Evolutionary conservation across 2,888 invertebrate species (phyloP), one percentile per base, ranked within the genome.

Genomic region (Troglohyphantes excavatus): DNA sequence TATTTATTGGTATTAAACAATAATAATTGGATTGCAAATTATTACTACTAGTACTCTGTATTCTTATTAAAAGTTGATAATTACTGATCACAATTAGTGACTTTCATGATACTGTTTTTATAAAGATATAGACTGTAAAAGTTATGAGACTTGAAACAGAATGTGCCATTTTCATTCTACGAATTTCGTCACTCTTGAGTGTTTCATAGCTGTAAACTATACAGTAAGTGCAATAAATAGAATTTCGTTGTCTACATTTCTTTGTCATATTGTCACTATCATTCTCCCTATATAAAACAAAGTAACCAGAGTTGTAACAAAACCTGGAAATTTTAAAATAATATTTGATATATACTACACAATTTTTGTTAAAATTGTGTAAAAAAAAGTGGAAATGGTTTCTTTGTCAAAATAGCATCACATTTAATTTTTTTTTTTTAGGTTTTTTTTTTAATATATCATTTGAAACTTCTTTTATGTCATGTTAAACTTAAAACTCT

Each of bases 191-290:
- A 78, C 9, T 88, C 72, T n/a, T 87, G 46, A 70, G 46, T 88
- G 87, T 81, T 72, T 46, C 67, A 33, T 88, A 88, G 87, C 53
- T 88, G 79, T 88, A 81, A 61, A 75, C 65, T 21, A 59, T 85
- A 78, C 76, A 88, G 75, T 75, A 33, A 88, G 67, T 88, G 81
- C 87, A 88, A 88, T 88, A 88, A 88, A 84, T 72, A 78, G 72
- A 81, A 79, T 81, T 88, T 81, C 73, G 72, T 88, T 88, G 87
- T 61, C 73, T 73, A 23, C 29, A 9, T 53, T 33, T 27, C 7
- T 46, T 11, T 63, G 63, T 19, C 7, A 13, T 76, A 1, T n/a
- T n/a, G n/a, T n/a, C n/a, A n/a, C n/a, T n/a, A n/a, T n/a, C n/a
- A n/a, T n/a, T n/a, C n/a, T n/a, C n/a, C n/a, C n/a, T n/a, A n/a